Conservation (phyloP, 2,797 vertebrate species). For the Uromys caudimaculatus region DNA sequence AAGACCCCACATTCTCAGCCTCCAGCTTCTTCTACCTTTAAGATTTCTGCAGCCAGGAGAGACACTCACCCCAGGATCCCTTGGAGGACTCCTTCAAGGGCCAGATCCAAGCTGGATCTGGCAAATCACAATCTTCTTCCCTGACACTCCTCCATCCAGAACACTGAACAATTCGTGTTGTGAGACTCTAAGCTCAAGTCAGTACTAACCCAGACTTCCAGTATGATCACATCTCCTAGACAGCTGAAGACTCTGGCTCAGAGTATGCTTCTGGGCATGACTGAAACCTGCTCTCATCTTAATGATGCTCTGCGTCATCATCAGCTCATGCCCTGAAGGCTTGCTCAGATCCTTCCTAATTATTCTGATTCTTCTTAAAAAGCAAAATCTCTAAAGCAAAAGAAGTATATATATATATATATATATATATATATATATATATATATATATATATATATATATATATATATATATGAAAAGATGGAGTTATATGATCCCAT, state of each 20-base stretch:
- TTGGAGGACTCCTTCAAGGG: slow-evolving; percentile 85
- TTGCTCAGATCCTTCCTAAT: not conserved
- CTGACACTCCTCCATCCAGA: not conserved
- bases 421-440: no score
- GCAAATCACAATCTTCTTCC: not conserved
- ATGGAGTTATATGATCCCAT: not conserved
- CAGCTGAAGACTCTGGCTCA: not conserved
- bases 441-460: no score
- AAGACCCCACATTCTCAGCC: not conserved
- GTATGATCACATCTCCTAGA: not conserved
- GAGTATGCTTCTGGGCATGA: not conserved
- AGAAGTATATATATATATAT: no score
- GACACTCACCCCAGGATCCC: slow-evolving; percentile 86
- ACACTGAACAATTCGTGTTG: not conserved
- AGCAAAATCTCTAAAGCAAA: not conserved
- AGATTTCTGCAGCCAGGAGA: slow-evolving; percentile 92
- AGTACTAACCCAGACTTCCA: not conserved
- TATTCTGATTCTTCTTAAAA: not conserved
- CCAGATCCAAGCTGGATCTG: slow-evolving; percentile 86
- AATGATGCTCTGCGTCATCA: not conserved
- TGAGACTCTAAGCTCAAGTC: not conserved
- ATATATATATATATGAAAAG: not conserved
- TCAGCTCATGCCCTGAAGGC: not conserved
- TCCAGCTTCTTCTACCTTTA: slow-evolving; percentile 75
- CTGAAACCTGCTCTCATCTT: not conserved